These are phyloP conservation scores for Dolichoris vasculosae DNA, from an alignment of 1,140 invertebrate genomes.

Conservation along the genomic window DNA sequence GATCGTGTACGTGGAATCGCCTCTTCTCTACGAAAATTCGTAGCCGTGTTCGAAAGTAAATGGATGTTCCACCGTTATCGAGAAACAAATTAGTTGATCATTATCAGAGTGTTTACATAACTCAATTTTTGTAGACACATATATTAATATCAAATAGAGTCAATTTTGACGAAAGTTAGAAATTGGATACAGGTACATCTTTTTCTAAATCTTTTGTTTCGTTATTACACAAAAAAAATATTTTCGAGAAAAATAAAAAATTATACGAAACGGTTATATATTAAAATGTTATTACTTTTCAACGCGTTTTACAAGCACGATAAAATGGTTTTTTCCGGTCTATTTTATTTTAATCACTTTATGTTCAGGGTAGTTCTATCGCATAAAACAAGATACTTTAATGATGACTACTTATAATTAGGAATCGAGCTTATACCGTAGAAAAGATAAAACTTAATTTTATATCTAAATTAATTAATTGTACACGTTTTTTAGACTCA, in stretches of 20 bases:
- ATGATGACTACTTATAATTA: background rate
- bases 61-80: background rate
- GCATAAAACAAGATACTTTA: background rate
- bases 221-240: background rate
- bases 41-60: constrained; percentile 23
- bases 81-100: constrained; percentile 43
- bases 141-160: background rate
- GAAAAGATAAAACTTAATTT: background rate
- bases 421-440: background rate
- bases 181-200: background rate
- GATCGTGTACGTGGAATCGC: constrained; percentile 39
- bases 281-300: background rate
- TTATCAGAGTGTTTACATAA: constrained; percentile 49
- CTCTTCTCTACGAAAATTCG: constrained; percentile 22
- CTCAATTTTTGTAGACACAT: background rate
- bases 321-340: background rate
- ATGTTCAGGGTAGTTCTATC: background rate
- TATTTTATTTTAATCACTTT: background rate
- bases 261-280: background rate
- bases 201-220: background rate
- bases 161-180: background rate
- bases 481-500: background rate
- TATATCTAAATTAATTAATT: background rate
- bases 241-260: background rate
- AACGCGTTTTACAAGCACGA: background rate